Conservation (phyloP, 2,113 vertebrate genomes). For the Crocuta crocuta region DNA sequence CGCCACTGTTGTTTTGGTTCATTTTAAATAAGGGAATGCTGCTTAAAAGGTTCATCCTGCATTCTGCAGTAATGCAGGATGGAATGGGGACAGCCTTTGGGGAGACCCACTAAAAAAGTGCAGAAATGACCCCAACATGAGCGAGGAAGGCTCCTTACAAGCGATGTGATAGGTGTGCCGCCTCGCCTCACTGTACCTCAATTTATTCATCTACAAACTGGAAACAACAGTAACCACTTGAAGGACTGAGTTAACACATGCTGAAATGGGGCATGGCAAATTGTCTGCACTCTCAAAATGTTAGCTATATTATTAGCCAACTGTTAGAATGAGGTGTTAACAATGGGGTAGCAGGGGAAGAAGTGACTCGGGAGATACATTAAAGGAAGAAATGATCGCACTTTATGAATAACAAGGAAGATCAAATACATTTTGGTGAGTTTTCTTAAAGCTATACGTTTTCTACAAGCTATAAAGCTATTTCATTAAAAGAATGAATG, state of each 20-base stretch:
- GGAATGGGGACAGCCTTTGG: not conserved
- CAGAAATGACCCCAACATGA: not conserved
- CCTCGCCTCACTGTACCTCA: not conserved
- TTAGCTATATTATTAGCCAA: not conserved
- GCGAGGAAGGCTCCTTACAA: not conserved
- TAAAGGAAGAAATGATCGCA: not conserved
- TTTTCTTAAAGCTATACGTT: not conserved
- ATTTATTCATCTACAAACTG: not conserved
- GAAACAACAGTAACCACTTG: not conserved
- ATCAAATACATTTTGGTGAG: not conserved
- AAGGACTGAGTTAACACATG: not conserved
- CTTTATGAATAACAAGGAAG: not conserved
- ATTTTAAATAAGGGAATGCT: not conserved
- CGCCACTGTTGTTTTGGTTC: not conserved
- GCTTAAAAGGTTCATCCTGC: not conserved
- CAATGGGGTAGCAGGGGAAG: not conserved
- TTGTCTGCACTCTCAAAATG: accelerated
- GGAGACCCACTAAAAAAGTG: not conserved
- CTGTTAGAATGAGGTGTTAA: not conserved
- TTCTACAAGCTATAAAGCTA: not conserved
- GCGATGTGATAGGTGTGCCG: accelerated
- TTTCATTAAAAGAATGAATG: not conserved
- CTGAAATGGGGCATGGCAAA: not conserved
- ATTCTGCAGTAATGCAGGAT: too few species aligned
- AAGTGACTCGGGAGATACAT: not conserved